Evolutionary conservation across 1,140 invertebrate species (phyloP), one percentile per base, ranked within the genome.

Genomic region (Zophobas atratus): DNA sequence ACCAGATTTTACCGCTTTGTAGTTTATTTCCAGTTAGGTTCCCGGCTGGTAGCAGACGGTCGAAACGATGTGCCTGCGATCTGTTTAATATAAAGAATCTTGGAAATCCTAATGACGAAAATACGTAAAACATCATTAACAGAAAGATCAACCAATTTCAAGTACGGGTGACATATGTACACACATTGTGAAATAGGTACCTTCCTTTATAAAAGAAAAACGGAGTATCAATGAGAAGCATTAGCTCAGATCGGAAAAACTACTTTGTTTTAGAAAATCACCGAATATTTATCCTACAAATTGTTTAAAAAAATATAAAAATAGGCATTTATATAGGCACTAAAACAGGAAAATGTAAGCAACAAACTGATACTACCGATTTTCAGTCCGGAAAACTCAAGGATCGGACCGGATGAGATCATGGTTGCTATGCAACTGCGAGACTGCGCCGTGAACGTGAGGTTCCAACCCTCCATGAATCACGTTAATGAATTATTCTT

Each of bases 371-470:
- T 55, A 46, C 4, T 39, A 75, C 55, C 34, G 51, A 32, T 43
- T 43, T 46, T 38, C 46, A 63, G 49, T 33, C 72, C 51, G 41
- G n/a, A 72, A 38, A 38, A 20, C 35, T 38, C 71, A 1, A 38
- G 71, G 48, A 53, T 38, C 6, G 43, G 49, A 4, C 41, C 46
- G 39, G 38, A 20, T 20, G 20, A 20, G 20, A 20, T 20, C 20
- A 20, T 60, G 75, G 75, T 76, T 76, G 75, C 75, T 76, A 70
- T 35, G 75, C 75, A 46, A 76, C 75, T 46, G 6, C 49, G 75
- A 76, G 75, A 63, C 75, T 76, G 75, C 75, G 76, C 46, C 33
- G 20, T 72, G 6, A 46, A 20, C 3, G 8, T 46, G 43, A 8
- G 0, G 43, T 46, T 46, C 8, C 3, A 4, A 46, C 8, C 20